Evolutionary conservation across 2,888 invertebrate species (phyloP).

Genomic region (Zaprionus obscuricornis): DNA sequence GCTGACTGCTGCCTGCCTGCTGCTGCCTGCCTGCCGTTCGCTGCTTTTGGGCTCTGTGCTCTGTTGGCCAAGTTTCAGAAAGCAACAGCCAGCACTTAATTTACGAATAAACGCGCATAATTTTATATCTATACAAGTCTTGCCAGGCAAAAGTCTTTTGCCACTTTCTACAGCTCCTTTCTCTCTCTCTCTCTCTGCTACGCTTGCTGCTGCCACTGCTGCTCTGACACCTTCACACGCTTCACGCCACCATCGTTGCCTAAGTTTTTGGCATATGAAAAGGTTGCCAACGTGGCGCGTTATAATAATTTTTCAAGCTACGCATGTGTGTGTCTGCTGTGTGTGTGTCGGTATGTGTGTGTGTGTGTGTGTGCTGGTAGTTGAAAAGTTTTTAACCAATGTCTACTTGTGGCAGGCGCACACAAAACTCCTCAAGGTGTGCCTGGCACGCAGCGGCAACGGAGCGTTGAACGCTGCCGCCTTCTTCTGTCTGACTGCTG

Average conservation of each 20-base stretch:
- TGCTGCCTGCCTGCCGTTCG: background rate
- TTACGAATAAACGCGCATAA: slow-evolving; percentile 80
- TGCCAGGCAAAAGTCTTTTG: slow-evolving; percentile 2
- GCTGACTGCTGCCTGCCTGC: background rate
- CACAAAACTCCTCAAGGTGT: slow-evolving; percentile 64
- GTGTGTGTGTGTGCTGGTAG: slow-evolving; percentile 44
- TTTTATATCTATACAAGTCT: slow-evolving; percentile 74
- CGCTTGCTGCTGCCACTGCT: slow-evolving; percentile 1
- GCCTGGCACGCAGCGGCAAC: slow-evolving; percentile 65
- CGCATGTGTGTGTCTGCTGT: slow-evolving; percentile 43
- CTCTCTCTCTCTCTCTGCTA: background rate
- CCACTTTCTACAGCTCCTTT: too few species aligned
- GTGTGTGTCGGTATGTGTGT: slow-evolving; percentile 15
- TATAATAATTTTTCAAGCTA: slow-evolving; percentile 73
- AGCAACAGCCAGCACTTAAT: slow-evolving; percentile 78
- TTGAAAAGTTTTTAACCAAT: slow-evolving; percentile 75
- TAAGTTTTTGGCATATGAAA: slow-evolving; percentile 76
- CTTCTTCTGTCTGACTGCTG: slow-evolving; percentile 69
- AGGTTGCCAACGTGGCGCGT: slow-evolving; percentile 77
- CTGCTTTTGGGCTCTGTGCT: slow-evolving; percentile 9
- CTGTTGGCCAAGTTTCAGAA: slow-evolving; percentile 38
- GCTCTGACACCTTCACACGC: slow-evolving; percentile 14
- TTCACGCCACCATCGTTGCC: slow-evolving; percentile 33
- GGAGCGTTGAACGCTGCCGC: slow-evolving; percentile 42
- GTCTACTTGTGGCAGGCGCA: slow-evolving; percentile 70